Percentiles rank a stretch among this genome's conserved stretches.
Conservation (phyloP, 1,140 invertebrate genomes). For the Ceratina australensis region DNA sequence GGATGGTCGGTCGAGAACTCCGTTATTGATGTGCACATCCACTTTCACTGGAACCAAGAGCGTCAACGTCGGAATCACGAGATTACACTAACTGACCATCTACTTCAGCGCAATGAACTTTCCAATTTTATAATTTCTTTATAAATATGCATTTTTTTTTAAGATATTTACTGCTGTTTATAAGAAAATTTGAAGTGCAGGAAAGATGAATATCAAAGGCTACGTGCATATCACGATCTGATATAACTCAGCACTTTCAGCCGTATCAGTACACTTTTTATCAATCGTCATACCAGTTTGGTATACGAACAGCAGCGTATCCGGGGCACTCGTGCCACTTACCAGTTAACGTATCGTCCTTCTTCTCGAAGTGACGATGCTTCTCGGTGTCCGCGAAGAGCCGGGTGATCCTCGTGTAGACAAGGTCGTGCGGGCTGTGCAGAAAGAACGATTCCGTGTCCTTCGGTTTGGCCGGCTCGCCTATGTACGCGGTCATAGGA, state of each 20-base stretch:
- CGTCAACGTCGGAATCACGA: neutral
- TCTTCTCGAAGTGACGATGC: constrained; percentile 69
- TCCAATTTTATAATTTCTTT: too few relatives aligned
- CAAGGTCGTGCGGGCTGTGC: constrained; percentile 88
- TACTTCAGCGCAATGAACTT: too few relatives aligned
- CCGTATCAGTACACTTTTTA: too few relatives aligned
- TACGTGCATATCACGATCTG: too few relatives aligned
- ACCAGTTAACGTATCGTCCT: constrained; percentile 77
- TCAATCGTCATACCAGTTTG: too few relatives aligned
- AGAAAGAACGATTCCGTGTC: constrained; percentile 89
- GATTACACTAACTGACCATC: too few relatives aligned
- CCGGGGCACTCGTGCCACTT: constrained; percentile 70
- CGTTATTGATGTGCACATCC: constrained; percentile 78
- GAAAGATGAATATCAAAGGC: too few relatives aligned
- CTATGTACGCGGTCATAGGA: constrained; percentile 83
- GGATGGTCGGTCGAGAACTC: constrained; percentile 52
- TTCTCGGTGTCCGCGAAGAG: constrained; percentile 82
- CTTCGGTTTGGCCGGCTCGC: constrained; percentile 68
- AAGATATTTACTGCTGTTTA: too few relatives aligned
- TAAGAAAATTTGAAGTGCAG: too few relatives aligned
- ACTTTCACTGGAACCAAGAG: constrained; percentile 76
- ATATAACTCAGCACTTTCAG: too few relatives aligned
- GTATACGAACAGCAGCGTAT: constrained; percentile 5
- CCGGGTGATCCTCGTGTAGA: constrained; percentile 88
- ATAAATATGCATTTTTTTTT: too few relatives aligned